Base-by-base conservation (phyloP, 2,113 vertebrate genomes). In the Electrona antarctica region DNA sequence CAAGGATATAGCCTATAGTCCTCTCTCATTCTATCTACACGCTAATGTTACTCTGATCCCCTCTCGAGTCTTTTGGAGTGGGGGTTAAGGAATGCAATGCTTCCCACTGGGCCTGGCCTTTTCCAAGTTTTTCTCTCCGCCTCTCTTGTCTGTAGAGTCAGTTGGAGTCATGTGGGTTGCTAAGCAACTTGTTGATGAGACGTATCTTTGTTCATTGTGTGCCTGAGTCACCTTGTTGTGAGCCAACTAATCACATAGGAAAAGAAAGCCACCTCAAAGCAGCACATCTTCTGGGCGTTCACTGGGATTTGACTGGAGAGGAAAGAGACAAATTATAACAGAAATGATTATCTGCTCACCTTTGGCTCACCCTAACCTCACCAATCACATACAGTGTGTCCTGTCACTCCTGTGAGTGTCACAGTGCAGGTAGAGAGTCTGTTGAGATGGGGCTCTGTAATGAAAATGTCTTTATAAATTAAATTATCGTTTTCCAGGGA, bases 131-230 rank as follows among this genome's bases (percentile, higher is more conserved):
- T 67, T 71, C 50, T 57, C 21, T 72, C 73, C 5, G 62, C 41
- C 46, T 54, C 50, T 41, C 21, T 56, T 33, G 33, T 74, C 47
- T 74, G 71, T 60, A 48, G 13, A 67, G 65, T 69, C 50, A 48
- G 74, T 46, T 1, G 1, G 54, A 76, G 63, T 70, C 59, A 29
- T 48, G 52, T 13, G 8, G 59, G 73, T 63, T 74, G 64, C 78
- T 63, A 4, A 67, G 87, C 56, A 74, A 72, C 71, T 56, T 6
- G n/a, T 55, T 48, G 72, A 69, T 71, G 67, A 76, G 56, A 79
- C 49, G 62, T 73, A 69, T 83, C 81, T 81, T 89, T 86, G 85
- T 88, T 82, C 73, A 47, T 49, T 60, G 68, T 79, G 79, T 68
- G 77, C 65, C 47, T 80, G 76, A 85, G 71, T 86, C 83, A 90